Percentiles rank a stretch among this genome's conserved stretches.
These are phyloP conservation scores for Heliconius cydno DNA, from an alignment of 2,888 invertebrate genomes.

Conservation along the genomic window DNA sequence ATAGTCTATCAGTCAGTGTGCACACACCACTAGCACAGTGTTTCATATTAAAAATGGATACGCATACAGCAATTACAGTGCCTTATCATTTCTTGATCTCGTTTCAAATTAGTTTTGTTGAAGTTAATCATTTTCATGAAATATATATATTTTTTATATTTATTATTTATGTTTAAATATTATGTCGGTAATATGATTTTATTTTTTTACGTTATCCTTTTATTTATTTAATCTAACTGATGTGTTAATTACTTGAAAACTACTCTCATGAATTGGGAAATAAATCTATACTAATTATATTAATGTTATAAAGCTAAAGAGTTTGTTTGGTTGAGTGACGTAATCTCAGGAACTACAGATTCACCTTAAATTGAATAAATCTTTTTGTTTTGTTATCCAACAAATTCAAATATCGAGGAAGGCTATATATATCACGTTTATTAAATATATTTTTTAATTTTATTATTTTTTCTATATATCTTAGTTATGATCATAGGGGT, in stretches of 20 bases:
- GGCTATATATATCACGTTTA: background rate
- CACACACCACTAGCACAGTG: background rate
- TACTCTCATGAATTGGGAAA: background rate
- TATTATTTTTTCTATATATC: too few relatives aligned
- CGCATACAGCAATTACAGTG: constrained; percentile 31
- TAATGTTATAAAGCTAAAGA: background rate
- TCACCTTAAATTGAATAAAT: too few relatives aligned
- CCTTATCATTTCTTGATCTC: constrained; percentile 32
- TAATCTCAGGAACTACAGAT: background rate
- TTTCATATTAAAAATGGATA: constrained; percentile 35
- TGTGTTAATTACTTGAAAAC: too few relatives aligned
- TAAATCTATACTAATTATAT: background rate
- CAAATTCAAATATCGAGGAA: too few relatives aligned
- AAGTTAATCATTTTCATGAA: constrained; percentile 16
- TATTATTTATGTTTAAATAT: background rate
- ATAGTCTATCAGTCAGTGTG: constrained; percentile 5
- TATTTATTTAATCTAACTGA: background rate
- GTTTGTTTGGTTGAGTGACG: background rate
- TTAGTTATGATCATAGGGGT: background rate
- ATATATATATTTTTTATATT: background rate
- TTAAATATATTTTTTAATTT: too few relatives aligned
- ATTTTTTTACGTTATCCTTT: background rate
- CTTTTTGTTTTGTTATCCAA: too few relatives aligned
- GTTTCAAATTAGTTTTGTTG: constrained; percentile 24
- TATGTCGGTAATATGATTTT: background rate